Base-by-base conservation (phyloP, 2,888 invertebrate genomes). In the Rhagium mordax region DNA sequence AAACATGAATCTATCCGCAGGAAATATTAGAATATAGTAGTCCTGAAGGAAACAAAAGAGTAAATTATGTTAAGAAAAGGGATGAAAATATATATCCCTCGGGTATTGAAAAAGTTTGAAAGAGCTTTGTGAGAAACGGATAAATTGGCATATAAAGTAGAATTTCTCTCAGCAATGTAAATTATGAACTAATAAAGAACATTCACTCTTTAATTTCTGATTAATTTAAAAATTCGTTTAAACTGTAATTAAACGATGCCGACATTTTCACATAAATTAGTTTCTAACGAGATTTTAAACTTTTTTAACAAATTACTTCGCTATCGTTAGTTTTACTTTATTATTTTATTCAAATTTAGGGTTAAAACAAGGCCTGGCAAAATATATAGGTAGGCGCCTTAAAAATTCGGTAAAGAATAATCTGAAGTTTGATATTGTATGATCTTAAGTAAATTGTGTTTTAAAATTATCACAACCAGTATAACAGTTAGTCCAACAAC, bases 51-150 rank as follows among this genome's bases (percentile, higher is more conserved):
- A 8, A n/a, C 13, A 15, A 57, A 57, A 15, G n/a, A 27, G n/a
- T 57, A 57, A 21, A 27, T 21, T 57, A 15, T 27, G 8, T 57
- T n/a, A 57, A 27, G 8, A 57, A 57, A n/a, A 57, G 27, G 57
- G 13, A 57, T 27, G 57, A 15, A 57, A 57, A 53, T 53, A 57
- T 15, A 15, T 15, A 21, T 24, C 57, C 27, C 24, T 24, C n/a
- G 57, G 15, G 57, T 27, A 57, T 57, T 27, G 57, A 57, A 57
- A 53, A 57, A 57, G 27, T 24, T 57, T 57, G 6, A 6, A 27
- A 7, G 21, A 24, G 27, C 15, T 57, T 27, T 15, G 24, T 24
- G 5, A n/a, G 57, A 1, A 15, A 15, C 1, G 15, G 57, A 57
- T 57, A 57, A 24, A 57, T 24, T 15, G 24, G 27, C 27, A 13